A percentile compares a stretch with the other conserved stretches of the same genome.
These are phyloP conservation scores for Parnassius mnemosyne DNA, from an alignment of 2,888 invertebrate genomes.

Conservation along the genomic window DNA sequence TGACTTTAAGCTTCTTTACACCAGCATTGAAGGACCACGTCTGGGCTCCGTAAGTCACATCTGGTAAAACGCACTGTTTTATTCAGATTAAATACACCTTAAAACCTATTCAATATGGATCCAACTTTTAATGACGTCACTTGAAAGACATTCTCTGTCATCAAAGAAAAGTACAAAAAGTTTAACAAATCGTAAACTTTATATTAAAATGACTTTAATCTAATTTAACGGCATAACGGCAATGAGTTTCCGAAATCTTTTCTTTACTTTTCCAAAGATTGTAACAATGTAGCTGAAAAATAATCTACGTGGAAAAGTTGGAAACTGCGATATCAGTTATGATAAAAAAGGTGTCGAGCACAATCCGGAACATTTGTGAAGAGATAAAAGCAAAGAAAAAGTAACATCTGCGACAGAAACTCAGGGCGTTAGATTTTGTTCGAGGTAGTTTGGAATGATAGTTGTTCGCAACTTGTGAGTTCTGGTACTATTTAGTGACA, in stretches of 20 bases:
- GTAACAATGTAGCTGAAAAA: conserved; percentile 24
- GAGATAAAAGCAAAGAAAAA: conserved; percentile 25
- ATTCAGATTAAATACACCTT: background rate
- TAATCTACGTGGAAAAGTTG: conserved; percentile 27
- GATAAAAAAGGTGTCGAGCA: conserved; percentile 25
- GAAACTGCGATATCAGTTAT: conserved; percentile 26
- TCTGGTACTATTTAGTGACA: conserved; percentile 15
- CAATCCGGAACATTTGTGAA: conserved; percentile 26
- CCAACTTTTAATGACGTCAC: background rate
- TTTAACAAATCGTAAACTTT: conserved; percentile 11
- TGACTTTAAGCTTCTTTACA: no score
- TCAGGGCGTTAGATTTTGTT: conserved; percentile 24
- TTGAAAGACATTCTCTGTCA: background rate
- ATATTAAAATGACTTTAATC: conserved; percentile 22
- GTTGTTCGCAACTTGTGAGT: conserved; percentile 23
- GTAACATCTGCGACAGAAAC: conserved; percentile 26
- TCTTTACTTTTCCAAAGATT: conserved; percentile 16
- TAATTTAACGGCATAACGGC: conserved; percentile 17
- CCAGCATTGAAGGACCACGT: no score
- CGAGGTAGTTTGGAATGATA: conserved; percentile 26
- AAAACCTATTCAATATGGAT: background rate
- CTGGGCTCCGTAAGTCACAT: background rate
- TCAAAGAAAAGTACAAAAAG: conserved; percentile 3
- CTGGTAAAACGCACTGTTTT: conserved; percentile 1
- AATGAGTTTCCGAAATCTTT: conserved; percentile 27